Evolutionary conservation across 2,888 invertebrate genomes (phyloP), one percentile per base, ranked within the genome.

Genomic region (Ellobium chinense): DNA sequence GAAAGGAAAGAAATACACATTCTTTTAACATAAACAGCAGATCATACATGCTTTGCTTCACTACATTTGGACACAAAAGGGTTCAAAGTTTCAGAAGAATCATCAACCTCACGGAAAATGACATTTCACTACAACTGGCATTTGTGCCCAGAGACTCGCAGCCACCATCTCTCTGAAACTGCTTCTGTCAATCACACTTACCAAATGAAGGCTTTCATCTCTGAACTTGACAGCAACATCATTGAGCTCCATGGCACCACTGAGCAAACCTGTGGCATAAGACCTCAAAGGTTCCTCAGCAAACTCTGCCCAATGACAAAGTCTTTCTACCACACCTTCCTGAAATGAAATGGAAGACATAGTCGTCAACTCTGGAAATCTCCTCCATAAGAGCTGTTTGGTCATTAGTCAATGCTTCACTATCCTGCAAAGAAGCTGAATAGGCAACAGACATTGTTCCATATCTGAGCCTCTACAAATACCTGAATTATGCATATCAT

Each of bases 171-270:
- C 37, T 24, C 27, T 9, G 29, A 4, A 58, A 24, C 18, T 37
- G 29, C 27, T 36, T 27, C 2, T n/a, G 7, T n/a, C 5, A 36
- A 34, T 0, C 7, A 21, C 31, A 84, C 85, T 82, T 68, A 93
- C 97, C 90, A 98, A 93, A 91, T 95, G 95, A 69, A 96, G 95
- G 91, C 98, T 98, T 88, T 96, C 95, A 85, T 98, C 98, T 86
- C 97, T 96, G 91, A 96, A 97, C 89, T 96, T 96, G 3, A 97
- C 96, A 0, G 98, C 98, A 81, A 98, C 97, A 88, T 99, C 99
- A 87, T 97, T 97, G 3, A 98, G 96, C 93, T 99, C 99, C 98
- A 99, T 98, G 0, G 98, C 98, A 18, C 97, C 97, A 0, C 97
- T 98, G 36, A 99, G 93, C 27, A 99, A 94, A 0, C 98, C 99